Base-by-base conservation (phyloP, 92 coral and sea anemone genomes). In the Paragorgia papillata region DNA sequence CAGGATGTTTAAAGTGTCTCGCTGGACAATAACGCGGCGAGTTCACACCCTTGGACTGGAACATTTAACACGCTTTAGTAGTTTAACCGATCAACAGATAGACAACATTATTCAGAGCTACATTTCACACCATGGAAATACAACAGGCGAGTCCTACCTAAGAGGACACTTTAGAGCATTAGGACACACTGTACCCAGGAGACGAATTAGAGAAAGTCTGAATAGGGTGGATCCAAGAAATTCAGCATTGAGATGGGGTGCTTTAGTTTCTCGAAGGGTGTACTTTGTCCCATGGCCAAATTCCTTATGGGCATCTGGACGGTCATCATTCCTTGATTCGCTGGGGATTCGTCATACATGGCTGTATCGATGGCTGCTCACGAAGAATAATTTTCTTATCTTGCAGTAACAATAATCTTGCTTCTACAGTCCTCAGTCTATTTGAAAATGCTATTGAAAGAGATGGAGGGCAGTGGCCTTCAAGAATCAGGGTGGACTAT, bases 1-100 rank as follows among this genome's bases (percentile, higher is more conserved):
- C 25, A 57, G 32, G 75, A 88, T 90, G 89, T 84, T 90, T 78
- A 83, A 87, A 9, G 81, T 86, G 57, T 90, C 90, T 20, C 61
- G 90, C 33, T 83, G 87, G 87, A 86, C 85, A 24, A 66, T 89
- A 28, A 58, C 51, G 80, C 80, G 86, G 17, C 68, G 89, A 8
- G 85, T 86, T 9, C 70, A 80, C 7, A 87, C 75, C 60, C 76
- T 86, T 55, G 83, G 74, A 21, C 39, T 78, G 0, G 33, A 66
- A 14, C 31, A 65, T 77, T 44, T 83, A 41, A 84, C 80, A 82
- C n/a, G 78, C 30, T 86, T 79, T 83, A 75, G 87, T 41, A 37
- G 51, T 10, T 73, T 80, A 40, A 67, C 90, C 2, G 87, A 86
- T 56, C 54, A 86, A 4, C 37, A 43, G 12, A 80, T 83, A 37